Evolutionary conservation across 2,797 vertebrate genomes (phyloP).

Genomic region (Australoheros facetus): DNA sequence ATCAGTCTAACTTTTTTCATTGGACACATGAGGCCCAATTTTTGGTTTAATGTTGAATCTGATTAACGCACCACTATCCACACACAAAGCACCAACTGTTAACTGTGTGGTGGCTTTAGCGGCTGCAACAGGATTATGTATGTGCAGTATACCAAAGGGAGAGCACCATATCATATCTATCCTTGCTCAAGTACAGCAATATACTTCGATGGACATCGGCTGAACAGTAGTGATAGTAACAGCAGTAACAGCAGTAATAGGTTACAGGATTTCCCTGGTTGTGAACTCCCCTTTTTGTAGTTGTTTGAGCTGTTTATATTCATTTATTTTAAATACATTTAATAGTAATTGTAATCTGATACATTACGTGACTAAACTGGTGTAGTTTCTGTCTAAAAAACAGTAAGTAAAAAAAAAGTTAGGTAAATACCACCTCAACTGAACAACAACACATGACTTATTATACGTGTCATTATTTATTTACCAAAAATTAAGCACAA

Average conservation of each 20-base stretch:
- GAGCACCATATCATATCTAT: not conserved
- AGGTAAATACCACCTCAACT: too few relatives aligned
- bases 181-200: not conserved
- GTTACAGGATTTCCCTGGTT: not conserved
- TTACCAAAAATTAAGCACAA: too few relatives aligned
- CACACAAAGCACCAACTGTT: not conserved
- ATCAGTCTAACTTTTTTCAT: not conserved
- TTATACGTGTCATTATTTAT: too few relatives aligned
- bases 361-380: too few relatives aligned
- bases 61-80: too few relatives aligned
- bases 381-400: too few relatives aligned
- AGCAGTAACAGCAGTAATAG: not conserved
- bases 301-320: rapidly evolving
- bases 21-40: not conserved
- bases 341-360: too few relatives aligned
- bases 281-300: not conserved
- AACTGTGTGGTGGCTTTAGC: not conserved
- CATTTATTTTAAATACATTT: too few relatives aligned
- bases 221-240: not conserved
- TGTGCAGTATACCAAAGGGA: not conserved
- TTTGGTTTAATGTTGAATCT: not conserved
- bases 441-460: too few relatives aligned
- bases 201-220: not conserved
- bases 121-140: not conserved
- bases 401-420: too few relatives aligned